Percentiles rank a stretch among this genome's conserved stretches.
These are phyloP conservation scores for Lanius collurio DNA, from an alignment of 2,113 vertebrate genomes.

Conservation along the genomic window DNA sequence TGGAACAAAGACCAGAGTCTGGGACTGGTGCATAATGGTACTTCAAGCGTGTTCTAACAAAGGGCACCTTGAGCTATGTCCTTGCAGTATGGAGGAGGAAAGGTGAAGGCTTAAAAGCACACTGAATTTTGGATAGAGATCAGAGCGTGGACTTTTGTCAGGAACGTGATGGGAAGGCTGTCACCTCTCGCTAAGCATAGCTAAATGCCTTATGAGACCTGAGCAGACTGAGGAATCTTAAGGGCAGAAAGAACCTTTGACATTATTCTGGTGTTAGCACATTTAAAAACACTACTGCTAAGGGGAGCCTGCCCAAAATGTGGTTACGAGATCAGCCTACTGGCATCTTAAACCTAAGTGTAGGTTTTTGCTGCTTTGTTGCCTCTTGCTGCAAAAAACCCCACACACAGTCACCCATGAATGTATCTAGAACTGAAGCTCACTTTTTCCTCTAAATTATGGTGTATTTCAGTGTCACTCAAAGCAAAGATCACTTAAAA, in stretches of 20 bases:
- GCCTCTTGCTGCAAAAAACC: neutral
- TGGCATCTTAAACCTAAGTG: neutral
- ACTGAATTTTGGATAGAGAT: neutral
- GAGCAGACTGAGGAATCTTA: neutral
- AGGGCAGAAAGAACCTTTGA: neutral
- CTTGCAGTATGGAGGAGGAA: neutral
- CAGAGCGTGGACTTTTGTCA: neutral
- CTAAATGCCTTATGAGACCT: neutral
- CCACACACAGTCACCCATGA: fast-evolving
- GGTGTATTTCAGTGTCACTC: neutral
- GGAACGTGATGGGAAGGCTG: neutral
- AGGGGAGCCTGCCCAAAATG: neutral
- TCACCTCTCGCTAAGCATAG: neutral
- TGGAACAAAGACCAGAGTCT: neutral
- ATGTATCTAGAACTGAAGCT: neutral
- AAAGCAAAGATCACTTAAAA: neutral
- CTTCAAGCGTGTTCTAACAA: neutral
- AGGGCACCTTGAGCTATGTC: neutral
- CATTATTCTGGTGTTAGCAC: neutral
- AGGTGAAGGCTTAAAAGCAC: neutral
- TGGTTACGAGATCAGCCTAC: neutral
- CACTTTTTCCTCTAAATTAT: neutral
- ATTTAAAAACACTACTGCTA: neutral
- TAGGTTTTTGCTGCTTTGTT: neutral
- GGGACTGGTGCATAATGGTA: neutral